Evolutionary conservation across 2,113 vertebrate species (phyloP).

Genomic region (Maccullochella peelii): DNA sequence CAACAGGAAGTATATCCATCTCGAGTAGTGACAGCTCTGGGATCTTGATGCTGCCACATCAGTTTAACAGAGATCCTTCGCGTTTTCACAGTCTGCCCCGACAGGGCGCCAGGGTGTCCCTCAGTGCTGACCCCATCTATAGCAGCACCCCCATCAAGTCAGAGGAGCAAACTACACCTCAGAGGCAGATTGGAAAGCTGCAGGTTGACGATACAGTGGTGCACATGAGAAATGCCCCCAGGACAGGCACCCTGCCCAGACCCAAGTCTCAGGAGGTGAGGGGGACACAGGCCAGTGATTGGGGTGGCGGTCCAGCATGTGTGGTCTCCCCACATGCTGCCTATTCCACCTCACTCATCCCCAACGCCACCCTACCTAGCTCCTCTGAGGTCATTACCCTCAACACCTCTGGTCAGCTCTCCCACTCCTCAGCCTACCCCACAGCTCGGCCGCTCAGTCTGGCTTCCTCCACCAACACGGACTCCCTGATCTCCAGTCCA

Average conservation of each 20-base stretch:
- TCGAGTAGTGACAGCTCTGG: conserved; percentile 87
- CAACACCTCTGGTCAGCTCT: conserved; percentile 80
- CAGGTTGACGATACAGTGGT: conserved; percentile 86
- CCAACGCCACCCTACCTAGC: conserved; percentile 90
- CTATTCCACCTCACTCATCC: conserved; percentile 91
- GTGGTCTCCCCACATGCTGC: conserved; percentile 91
- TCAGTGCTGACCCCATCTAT: conserved; percentile 87
- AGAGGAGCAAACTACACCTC: conserved; percentile 76
- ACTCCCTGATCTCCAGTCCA: conserved; percentile 37
- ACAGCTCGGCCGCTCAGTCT: conserved; percentile 62
- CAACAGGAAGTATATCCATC: conserved; percentile 91
- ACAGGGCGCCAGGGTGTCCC: conserved; percentile 85
- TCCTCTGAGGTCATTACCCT: conserved; percentile 90
- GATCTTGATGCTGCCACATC: conserved; percentile 82
- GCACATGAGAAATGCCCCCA: conserved; percentile 83
- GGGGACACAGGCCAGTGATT: conserved; percentile 80
- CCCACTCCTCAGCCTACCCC: conserved; percentile 66
- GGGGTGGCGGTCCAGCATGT: conserved; percentile 85
- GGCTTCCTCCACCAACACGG: conserved; percentile 55
- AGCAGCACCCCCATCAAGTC: conserved; percentile 81
- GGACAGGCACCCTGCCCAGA: conserved; percentile 75
- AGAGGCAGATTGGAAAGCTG: conserved; percentile 83
- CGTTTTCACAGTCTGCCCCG: conserved; percentile 95
- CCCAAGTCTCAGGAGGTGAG: conserved; percentile 91
- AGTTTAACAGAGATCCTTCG: conserved; percentile 80